Percentiles rank a stretch among this genome's conserved stretches.
Evolutionary conservation across 1,140 invertebrate species (phyloP).

Genomic region (Zelostemma sp.): DNA sequence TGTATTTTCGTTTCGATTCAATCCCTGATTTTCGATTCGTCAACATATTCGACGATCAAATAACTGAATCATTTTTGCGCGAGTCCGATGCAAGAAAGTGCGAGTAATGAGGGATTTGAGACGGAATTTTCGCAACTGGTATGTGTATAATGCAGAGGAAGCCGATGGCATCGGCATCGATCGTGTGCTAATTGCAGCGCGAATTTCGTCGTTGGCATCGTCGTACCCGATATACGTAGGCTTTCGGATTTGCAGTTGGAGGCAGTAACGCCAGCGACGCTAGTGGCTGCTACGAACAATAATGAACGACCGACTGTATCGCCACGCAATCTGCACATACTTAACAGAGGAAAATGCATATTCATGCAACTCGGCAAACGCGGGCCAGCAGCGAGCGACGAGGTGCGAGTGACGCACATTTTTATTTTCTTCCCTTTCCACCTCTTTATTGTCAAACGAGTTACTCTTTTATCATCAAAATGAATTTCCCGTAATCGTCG

Average conservation of each 20-base stretch:
- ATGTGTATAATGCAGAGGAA: slow-evolving; percentile 40
- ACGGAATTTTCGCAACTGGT: slow-evolving; percentile 28
- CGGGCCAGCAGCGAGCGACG: slow-evolving; percentile 50
- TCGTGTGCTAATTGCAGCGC: slow-evolving; percentile 60
- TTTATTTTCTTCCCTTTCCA: slow-evolving; percentile 50
- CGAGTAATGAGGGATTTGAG: slow-evolving; percentile 14
- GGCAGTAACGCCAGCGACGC: slow-evolving; percentile 45
- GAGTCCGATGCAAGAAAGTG: too few relatives aligned
- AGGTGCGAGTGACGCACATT: slow-evolving; percentile 54
- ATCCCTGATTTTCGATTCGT: too few relatives aligned
- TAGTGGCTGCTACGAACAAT: slow-evolving; percentile 65
- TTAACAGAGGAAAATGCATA: slow-evolving; percentile 70
- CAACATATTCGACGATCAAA: too few relatives aligned
- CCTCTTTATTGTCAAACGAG: slow-evolving; percentile 50
- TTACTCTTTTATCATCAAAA: slow-evolving; percentile 51
- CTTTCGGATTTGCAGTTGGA: slow-evolving; percentile 55
- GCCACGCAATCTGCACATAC: slow-evolving; percentile 70
- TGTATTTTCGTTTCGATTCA: too few relatives aligned
- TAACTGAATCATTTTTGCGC: too few relatives aligned
- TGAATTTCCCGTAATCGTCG: slow-evolving; percentile 46
- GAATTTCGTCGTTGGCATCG: slow-evolving; percentile 57
- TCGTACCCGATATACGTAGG: slow-evolving; percentile 49
- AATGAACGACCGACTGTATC: slow-evolving; percentile 69
- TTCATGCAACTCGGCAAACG: slow-evolving; percentile 61
- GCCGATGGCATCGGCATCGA: slow-evolving; percentile 56